These are phyloP conservation scores for Drosophila gaucha DNA, from an alignment of 2,888 invertebrate species.

Conservation along the genomic window DNA sequence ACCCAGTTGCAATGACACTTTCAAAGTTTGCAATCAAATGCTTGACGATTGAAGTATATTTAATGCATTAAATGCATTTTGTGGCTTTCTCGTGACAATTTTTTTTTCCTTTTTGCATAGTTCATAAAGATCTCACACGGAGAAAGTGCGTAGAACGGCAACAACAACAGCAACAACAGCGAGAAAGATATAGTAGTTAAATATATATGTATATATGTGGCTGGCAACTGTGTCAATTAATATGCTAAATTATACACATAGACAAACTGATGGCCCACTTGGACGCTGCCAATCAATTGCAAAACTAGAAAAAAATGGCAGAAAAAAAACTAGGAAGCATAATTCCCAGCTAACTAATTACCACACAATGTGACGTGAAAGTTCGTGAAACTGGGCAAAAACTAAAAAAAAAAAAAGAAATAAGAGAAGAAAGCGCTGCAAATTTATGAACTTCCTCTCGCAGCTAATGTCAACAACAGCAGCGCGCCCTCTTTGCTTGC, in stretches of 20 bases:
- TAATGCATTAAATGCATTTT: slow-evolving; percentile 68
- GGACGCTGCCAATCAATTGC: slow-evolving; percentile 76
- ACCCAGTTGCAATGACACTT: slow-evolving; percentile 74
- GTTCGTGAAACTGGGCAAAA: slow-evolving; percentile 73
- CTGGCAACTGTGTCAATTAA: slow-evolving; percentile 79
- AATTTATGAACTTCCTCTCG: slow-evolving; percentile 59
- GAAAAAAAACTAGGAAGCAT: slow-evolving; percentile 79
- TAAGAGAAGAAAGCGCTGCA: slow-evolving; percentile 24
- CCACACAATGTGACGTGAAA: slow-evolving; percentile 79
- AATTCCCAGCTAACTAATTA: slow-evolving; percentile 81
- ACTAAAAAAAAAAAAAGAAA: slow-evolving; percentile 5
- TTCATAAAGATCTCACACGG: slow-evolving; percentile 75
- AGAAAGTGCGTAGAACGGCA: slow-evolving; percentile 77
- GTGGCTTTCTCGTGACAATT: slow-evolving; percentile 77
- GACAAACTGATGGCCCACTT: slow-evolving; percentile 72
- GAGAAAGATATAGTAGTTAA: slow-evolving; percentile 3
- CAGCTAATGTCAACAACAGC: slow-evolving; percentile 38
- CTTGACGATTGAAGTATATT: slow-evolving; percentile 33
- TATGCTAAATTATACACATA: slow-evolving; percentile 79
- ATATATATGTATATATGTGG: slow-evolving; percentile 2
- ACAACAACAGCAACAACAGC: slow-evolving; percentile 23
- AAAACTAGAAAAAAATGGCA: slow-evolving; percentile 37
- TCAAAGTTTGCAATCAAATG: slow-evolving; percentile 73
- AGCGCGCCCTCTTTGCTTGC: neutral
- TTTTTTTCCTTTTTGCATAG: slow-evolving; percentile 60